These are phyloP conservation scores for Hoplodrina blanda DNA, from an alignment of 2,888 invertebrate genomes.

Conservation along the genomic window DNA sequence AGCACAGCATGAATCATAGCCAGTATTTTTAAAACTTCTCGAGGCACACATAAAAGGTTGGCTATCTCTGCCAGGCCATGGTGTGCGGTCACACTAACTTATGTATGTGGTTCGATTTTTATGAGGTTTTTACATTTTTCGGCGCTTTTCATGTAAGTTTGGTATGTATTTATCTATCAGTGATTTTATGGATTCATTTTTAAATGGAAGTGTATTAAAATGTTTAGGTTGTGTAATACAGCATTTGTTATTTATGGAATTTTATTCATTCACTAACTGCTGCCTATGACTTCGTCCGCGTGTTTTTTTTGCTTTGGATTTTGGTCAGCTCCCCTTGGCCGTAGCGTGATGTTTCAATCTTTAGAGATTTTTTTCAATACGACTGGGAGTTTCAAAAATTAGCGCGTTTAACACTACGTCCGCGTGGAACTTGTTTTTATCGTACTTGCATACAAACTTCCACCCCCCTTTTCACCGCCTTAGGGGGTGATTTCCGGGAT, in stretches of 20 bases:
- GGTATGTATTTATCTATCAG: conserved; percentile 23
- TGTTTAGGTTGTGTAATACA: conserved; percentile 15
- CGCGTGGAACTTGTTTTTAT: too few species aligned
- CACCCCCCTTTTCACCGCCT: too few species aligned
- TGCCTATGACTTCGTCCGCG: too few species aligned
- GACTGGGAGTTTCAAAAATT: too few species aligned
- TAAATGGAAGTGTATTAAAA: conserved; percentile 14
- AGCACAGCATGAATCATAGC: too few species aligned
- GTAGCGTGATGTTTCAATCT: too few species aligned
- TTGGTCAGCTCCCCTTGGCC: too few species aligned
- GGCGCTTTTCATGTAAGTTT: conserved; percentile 47
- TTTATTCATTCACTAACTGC: background rate
- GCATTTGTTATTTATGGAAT: conserved; percentile 7
- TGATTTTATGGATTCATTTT: conserved; percentile 39
- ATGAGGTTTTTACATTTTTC: conserved; percentile 47
- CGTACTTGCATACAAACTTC: too few species aligned
- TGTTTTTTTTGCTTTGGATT: too few species aligned
- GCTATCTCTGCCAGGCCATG: background rate
- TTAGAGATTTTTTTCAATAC: too few species aligned
- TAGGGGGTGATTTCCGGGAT: too few species aligned
- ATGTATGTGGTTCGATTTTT: conserved; percentile 33
- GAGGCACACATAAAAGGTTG: conserved; percentile 1
- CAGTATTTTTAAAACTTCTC: background rate
- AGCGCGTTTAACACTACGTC: too few species aligned
- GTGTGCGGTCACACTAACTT: conserved; percentile 26